Evolutionary conservation across 2,797 vertebrate genomes (phyloP), one percentile per base, ranked within the genome.

Genomic region (Danio choprae): DNA sequence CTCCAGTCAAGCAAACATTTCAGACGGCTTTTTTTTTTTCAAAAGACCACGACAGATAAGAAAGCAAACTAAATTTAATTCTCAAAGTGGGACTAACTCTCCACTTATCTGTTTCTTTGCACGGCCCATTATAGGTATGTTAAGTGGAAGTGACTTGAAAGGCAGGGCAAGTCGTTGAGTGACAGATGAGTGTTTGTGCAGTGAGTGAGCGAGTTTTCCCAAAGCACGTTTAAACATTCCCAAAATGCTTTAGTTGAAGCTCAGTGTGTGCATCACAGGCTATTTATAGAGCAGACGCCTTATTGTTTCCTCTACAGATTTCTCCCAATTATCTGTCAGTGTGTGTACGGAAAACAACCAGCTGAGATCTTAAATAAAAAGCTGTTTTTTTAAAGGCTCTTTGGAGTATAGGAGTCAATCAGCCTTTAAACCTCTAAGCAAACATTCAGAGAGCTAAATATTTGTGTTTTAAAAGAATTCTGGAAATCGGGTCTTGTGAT

Each of bases 221-320:
- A 79, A n/a, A 86, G 84, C 86, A 79, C 84, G 83, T 80, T 50
- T 85, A 93, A 93, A 89, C 87, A 92, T 93, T 88, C 80, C 9
- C 91, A 91, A 90, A 86, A 94, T 91, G 91, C 87, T 85, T 87
- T 80, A 77, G 58, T 18, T 75, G 86, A 89, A 90, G 89, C 88
- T 51, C 78, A 64, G 86, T 78, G 73, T 80, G 76, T 15, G 87
- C 85, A 88, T 87, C 84, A 85, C 79, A 22, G 67, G 80, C 85
- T 92, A 91, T 92, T 91, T 92, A 91, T 90, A 90, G 88, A 58
- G 43, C 63, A 44, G 6, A 11, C 12, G 22, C 76, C 78, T 72
- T 50, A 69, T 74, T 51, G n/a, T 81, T 85, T 80, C 84, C 83
- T 84, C 78, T 83, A 53, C 13, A 11, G 80, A 82, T 80, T 81